Percentiles rank a stretch among this genome's conserved stretches.
Evolutionary conservation across 1,140 invertebrate species (phyloP).

Genomic region (Pogonomyrmex barbatus): DNA sequence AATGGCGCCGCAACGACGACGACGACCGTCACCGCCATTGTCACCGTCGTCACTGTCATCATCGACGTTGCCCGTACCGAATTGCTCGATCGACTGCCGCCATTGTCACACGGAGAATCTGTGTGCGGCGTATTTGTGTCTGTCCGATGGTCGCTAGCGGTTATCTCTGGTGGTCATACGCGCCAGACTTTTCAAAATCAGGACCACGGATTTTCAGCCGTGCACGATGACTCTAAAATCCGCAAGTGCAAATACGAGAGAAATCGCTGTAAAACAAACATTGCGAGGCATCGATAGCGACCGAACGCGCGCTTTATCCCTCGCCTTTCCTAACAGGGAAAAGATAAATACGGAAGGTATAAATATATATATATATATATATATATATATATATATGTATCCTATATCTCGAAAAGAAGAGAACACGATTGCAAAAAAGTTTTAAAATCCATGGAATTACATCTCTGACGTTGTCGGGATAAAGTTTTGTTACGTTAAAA

Average conservation of each 20-base stretch:
- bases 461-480: neutral
- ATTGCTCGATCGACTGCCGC: slow-evolving; percentile 61
- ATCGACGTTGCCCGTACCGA: slow-evolving; percentile 58
- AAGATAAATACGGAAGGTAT: slow-evolving; percentile 31
- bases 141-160: slow-evolving; percentile 22
- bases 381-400: neutral
- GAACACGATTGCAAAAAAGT: neutral
- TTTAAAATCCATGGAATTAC: slow-evolving; percentile 7
- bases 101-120: slow-evolving; percentile 47
- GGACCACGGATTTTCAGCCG: slow-evolving; percentile 35
- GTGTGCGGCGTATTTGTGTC: slow-evolving; percentile 10
- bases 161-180: slow-evolving; percentile 34
- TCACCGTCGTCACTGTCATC: slow-evolving; percentile 65
- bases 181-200: slow-evolving; percentile 50
- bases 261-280: slow-evolving; percentile 48
- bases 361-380: slow-evolving; percentile 10
- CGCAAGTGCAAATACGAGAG: slow-evolving; percentile 54
- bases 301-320: slow-evolving; percentile 33
- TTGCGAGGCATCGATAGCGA: slow-evolving; percentile 42
- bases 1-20: slow-evolving; percentile 45
- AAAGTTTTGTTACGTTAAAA: slow-evolving; percentile 20
- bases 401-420: neutral
- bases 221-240: slow-evolving; percentile 27
- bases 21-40: slow-evolving; percentile 66
- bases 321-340: slow-evolving; percentile 12